These are phyloP conservation scores for Athrips mouffetella DNA, from an alignment of 2,888 invertebrate genomes.

Conservation along the genomic window DNA sequence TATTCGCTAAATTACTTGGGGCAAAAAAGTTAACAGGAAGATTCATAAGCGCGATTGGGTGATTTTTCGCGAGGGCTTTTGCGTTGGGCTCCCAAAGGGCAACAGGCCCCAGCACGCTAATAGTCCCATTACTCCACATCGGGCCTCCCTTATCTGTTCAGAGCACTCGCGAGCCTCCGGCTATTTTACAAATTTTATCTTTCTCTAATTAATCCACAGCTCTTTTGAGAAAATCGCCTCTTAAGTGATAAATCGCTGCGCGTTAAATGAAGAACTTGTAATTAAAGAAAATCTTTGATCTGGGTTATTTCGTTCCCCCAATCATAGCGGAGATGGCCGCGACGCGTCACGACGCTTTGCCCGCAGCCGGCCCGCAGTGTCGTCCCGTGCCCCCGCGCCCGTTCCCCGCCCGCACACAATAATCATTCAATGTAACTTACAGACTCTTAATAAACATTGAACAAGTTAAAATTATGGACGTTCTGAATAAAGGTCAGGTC, in stretches of 20 bases:
- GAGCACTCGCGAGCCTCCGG: conserved; percentile 60
- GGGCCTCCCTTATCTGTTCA: conserved; percentile 58
- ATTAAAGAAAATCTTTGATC: conserved; percentile 68
- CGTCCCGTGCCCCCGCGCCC: neutral
- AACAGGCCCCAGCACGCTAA: conserved; percentile 45
- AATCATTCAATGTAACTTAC: no score
- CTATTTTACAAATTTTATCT: conserved; percentile 72
- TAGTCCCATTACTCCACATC: conserved; percentile 65
- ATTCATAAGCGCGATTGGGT: conserved; percentile 48
- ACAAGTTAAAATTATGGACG: no score
- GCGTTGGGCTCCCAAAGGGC: conserved; percentile 37
- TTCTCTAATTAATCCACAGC: conserved; percentile 70
- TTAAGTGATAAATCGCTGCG: conserved; percentile 64
- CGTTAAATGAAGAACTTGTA: conserved; percentile 59
- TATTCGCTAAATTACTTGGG: conserved; percentile 37
- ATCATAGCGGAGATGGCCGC: conserved; percentile 32
- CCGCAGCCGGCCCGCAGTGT: conserved; percentile 6
- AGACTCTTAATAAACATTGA: no score
- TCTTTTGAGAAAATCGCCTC: conserved; percentile 61
- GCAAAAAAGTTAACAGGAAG: conserved; percentile 43
- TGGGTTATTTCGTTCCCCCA: conserved; percentile 47
- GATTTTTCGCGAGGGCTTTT: conserved; percentile 50
- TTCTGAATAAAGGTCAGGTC: no score
- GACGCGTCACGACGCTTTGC: conserved; percentile 12
- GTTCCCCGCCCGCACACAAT: neutral